Evolutionary conservation across 2,888 invertebrate genomes (phyloP).

Genomic region (Sycophila texana): DNA sequence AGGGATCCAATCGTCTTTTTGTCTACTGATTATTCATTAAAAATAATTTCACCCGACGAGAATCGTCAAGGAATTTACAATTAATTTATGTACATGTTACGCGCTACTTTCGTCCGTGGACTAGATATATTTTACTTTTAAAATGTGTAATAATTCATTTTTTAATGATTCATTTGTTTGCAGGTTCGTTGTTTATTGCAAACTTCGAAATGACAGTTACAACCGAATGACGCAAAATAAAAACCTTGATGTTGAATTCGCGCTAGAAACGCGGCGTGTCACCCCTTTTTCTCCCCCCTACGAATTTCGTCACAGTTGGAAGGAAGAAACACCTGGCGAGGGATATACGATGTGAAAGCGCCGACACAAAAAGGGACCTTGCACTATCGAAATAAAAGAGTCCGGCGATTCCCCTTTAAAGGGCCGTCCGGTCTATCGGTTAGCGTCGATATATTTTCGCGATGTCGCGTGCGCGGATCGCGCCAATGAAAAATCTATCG

Average conservation of each 20-base stretch:
- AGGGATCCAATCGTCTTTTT: neutral
- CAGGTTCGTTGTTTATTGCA: no score
- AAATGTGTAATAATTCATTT: no score
- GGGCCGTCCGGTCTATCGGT: neutral
- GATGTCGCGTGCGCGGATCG: neutral
- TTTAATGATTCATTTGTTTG: no score
- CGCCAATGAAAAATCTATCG: constrained; percentile 29
- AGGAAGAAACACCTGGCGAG: constrained; percentile 71
- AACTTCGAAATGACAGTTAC: constrained; percentile 24
- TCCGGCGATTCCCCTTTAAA: constrained; percentile 19
- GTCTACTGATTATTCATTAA: neutral
- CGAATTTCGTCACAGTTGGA: constrained; percentile 65
- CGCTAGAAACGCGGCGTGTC: constrained; percentile 5
- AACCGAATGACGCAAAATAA: neutral
- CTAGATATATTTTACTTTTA: no score
- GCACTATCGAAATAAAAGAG: neutral
- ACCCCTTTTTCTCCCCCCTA: constrained; percentile 31
- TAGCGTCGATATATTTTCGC: constrained; percentile 30
- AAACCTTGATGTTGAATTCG: neutral
- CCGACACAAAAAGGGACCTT: constrained; percentile 1
- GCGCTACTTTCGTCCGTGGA: no score
- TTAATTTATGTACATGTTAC: no score
- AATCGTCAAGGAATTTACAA: no score
- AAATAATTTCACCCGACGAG: no score
- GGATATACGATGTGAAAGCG: constrained; percentile 58